phyloP scores from a whole-genome alignment of 1,140 invertebrate species.

The Lordiphosa collinella region DNA sequence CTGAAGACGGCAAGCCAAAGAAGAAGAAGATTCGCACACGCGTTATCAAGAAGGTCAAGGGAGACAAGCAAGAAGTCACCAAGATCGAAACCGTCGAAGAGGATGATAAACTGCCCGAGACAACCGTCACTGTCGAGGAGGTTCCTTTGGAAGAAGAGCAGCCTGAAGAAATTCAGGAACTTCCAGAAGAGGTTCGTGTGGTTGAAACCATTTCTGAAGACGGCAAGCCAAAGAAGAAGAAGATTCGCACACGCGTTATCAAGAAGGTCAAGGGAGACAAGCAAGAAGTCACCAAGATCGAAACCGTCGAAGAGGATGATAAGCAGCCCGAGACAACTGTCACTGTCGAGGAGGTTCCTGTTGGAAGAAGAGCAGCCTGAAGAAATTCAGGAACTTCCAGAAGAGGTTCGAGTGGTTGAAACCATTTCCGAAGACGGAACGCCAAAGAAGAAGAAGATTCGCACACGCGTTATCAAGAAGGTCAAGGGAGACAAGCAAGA shows the following conservation, averaged over 20 bases:
- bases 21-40: no score
- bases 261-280: constrained; percentile 11
- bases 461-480: constrained; percentile 5
- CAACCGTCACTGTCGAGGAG: background rate
- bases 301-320: constrained; percentile 6
- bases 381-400: constrained; percentile 1
- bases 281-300: constrained; percentile 9
- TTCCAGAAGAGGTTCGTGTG: background rate
- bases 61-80: constrained; percentile 6
- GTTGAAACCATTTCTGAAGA: background rate
- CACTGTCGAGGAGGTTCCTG: constrained; percentile 3
- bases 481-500: constrained; percentile 9
- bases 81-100: constrained; percentile 6
- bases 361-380: background rate
- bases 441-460: constrained; percentile 8
- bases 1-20: constrained; percentile 1
- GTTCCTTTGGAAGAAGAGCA: background rate
- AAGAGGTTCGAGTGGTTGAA: background rate
- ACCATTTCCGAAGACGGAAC: background rate
- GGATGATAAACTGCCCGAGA: background rate
- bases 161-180: background rate
- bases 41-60: constrained; percentile 9
- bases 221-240: no score
- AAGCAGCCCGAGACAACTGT: background rate
- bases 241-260: no score